Base-by-base conservation (phyloP, 2,797 vertebrate genomes). In the Gymnoscopelus microlampas region DNA sequence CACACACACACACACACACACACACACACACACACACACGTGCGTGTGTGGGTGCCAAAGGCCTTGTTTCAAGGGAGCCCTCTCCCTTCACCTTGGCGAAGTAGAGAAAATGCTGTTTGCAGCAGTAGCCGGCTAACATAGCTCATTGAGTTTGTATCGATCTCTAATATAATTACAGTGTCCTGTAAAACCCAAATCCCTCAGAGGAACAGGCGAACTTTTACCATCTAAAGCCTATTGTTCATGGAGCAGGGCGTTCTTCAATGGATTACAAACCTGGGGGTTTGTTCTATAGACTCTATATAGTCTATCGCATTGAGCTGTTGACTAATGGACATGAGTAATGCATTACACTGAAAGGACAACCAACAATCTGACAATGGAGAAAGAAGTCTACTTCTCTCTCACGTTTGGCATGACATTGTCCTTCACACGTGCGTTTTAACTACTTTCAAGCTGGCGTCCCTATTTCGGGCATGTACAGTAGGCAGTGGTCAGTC, bases 131-230 rank as follows among this genome's bases (percentile, higher is more conserved):
- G 79, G 73, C 87, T 77, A 85, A 87, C 85, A 66, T 68, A 58
- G 67, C 74, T 80, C 87, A 91, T 85, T 80, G 85, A 76, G 79
- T 93, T 92, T 88, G 71, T 83, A 91, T 90, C 76, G 91, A 92
- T 89, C 89, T 69, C 71, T 87, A 85, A 90, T 88, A 85, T 81
- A 84, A 89, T 91, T 89, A 87, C 82, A 65, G 63, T 60, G 12
- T 74, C 79, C 77, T 78, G 87, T 85, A 84, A 86, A 91, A 87
- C 79, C 77, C 74, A 79, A 86, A 87, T 79, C 84, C 79, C 84
- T 84, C 74, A 65, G 71, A 82, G 73, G 76, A 88, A 90, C 88
- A 89, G 80, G 79, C 26, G 39, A 71, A 82, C 85, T 73, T 80
- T 54, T 79, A 79, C 62, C 84, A 83, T 74, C 74, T 78, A 63